Percentiles rank a stretch among this genome's conserved stretches.
These are phyloP conservation scores for Stomatorhinus ivindoensis DNA, from an alignment of 2,113 vertebrate genomes.

Conservation along the genomic window DNA sequence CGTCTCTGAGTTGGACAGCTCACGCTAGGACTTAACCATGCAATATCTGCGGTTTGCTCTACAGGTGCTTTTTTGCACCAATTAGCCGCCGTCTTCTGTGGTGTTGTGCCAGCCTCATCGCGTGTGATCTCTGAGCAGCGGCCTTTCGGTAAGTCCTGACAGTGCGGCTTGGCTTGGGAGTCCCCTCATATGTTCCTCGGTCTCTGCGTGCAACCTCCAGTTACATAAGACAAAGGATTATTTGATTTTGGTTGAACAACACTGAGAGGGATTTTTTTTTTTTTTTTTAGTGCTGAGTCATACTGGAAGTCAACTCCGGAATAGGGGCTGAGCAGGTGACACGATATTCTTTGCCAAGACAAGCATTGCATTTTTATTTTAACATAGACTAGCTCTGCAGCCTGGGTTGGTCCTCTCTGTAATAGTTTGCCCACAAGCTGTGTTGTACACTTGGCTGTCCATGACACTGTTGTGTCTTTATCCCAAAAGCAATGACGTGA, in stretches of 20 bases:
- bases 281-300: not conserved
- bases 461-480: not conserved
- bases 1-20: not conserved
- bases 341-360: not conserved
- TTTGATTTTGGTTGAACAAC: not conserved
- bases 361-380: not conserved
- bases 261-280: conserved; percentile 2
- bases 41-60: not conserved
- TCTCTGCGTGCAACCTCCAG: not conserved
- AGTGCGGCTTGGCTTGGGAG: conserved; percentile 18
- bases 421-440: conserved; percentile 2
- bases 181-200: conserved; percentile 14
- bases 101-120: not conserved
- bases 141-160: not conserved
- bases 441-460: too few species aligned
- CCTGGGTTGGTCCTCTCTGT: conserved; percentile 26
- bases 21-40: not conserved
- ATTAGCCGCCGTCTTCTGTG: not conserved
- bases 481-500: too few species aligned
- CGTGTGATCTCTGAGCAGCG: not conserved
- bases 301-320: not conserved
- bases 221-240: conserved; percentile 22
- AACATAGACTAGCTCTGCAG: not conserved
- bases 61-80: not conserved
- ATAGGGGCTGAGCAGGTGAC: conserved; percentile 12